phyloP scores from a whole-genome alignment of 2,888 invertebrate genomes.

The Phortica magna region DNA sequence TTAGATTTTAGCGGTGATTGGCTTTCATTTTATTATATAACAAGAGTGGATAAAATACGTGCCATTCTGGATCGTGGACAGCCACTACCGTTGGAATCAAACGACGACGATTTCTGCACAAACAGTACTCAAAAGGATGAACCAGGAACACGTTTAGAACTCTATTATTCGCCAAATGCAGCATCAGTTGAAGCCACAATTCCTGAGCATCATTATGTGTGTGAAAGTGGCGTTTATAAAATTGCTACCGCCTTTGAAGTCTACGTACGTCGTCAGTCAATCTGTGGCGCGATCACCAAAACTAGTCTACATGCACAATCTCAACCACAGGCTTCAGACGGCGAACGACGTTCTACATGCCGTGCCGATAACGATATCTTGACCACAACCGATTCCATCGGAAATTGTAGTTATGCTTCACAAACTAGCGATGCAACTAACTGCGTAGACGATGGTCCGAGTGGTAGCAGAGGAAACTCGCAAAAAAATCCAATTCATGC shows the following conservation, averaged over 20 bases:
- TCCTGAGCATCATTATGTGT: constrained; percentile 72
- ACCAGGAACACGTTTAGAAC: constrained; percentile 75
- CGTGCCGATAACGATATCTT: not conserved
- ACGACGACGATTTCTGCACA: constrained; percentile 63
- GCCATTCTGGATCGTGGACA: constrained; percentile 78
- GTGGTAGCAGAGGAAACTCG: constrained; percentile 29
- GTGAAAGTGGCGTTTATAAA: constrained; percentile 71
- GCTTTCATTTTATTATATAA: constrained; percentile 77
- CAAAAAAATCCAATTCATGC: constrained; percentile 54
- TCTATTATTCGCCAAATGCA: constrained; percentile 76
- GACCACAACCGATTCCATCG: not conserved
- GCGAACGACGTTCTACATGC: constrained; percentile 42
- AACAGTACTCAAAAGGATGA: constrained; percentile 75
- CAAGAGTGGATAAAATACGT: constrained; percentile 77
- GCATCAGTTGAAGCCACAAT: constrained; percentile 70
- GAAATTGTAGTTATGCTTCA: not conserved
- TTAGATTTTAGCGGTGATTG: constrained; percentile 71
- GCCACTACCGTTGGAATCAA: constrained; percentile 75
- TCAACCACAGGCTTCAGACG: constrained; percentile 43
- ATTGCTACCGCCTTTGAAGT: constrained; percentile 78
- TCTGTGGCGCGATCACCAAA: constrained; percentile 65
- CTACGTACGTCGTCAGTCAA: constrained; percentile 75
- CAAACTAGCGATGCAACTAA: constrained; percentile 8
- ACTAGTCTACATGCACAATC: constrained; percentile 40
- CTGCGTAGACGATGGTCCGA: constrained; percentile 19